Evolutionary conservation across 2,113 vertebrate genomes (phyloP).

Genomic region (Danionella cerebrum): DNA sequence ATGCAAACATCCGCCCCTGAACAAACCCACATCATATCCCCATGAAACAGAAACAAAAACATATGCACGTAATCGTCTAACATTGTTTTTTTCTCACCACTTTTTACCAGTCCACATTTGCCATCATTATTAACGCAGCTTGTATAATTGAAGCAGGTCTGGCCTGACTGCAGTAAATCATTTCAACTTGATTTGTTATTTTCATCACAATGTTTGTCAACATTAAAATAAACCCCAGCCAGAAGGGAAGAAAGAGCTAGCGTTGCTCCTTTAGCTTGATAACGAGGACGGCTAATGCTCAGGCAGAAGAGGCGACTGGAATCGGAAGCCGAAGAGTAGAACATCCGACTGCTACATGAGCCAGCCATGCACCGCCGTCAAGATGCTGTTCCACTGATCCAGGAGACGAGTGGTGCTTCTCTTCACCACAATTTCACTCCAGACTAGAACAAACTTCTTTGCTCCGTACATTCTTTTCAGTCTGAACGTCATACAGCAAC

Average conservation of each 20-base stretch:
- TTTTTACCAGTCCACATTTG: no score
- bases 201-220: background rate
- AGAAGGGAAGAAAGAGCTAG: background rate
- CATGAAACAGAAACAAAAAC: background rate
- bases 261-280: background rate
- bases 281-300: background rate
- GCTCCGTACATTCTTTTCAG: slow-evolving; percentile 1
- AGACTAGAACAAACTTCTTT: background rate
- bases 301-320: background rate
- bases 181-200: background rate
- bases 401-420: no score
- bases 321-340: background rate
- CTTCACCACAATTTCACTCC: background rate
- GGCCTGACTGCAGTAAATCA: slow-evolving; percentile 20
- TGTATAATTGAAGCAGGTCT: background rate
- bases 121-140: no score
- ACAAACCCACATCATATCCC: background rate
- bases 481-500: slow-evolving; percentile 30
- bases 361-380: slow-evolving; percentile 60
- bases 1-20: slow-evolving; percentile 35
- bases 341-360: slow-evolving; percentile 54
- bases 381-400: no score
- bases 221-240: background rate
- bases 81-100: no score
- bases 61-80: background rate